Evolutionary conservation across 1,140 invertebrate species (phyloP).

Genomic region (Drosophila littoralis): DNA sequence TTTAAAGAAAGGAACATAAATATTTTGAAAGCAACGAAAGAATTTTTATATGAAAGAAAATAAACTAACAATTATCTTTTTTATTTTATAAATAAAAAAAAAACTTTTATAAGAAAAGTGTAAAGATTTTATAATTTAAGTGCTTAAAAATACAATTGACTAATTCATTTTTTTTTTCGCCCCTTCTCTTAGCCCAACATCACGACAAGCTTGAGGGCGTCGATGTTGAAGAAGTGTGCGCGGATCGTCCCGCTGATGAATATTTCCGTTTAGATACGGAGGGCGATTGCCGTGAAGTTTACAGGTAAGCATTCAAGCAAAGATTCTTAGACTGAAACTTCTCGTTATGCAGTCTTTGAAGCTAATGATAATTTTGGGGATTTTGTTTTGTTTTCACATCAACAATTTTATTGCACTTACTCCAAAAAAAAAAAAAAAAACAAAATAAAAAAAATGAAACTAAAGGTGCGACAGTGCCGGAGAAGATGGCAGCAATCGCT

Average conservation of each 20-base stretch:
- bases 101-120: too few species aligned
- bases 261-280: constrained; percentile 94
- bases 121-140: too few species aligned
- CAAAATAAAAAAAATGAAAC: constrained; percentile 35
- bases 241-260: constrained; percentile 93
- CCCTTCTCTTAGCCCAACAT: constrained; percentile 84
- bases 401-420: constrained; percentile 31
- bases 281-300: constrained; percentile 95
- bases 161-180: background rate
- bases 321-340: constrained; percentile 11
- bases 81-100: too few species aligned
- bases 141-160: too few species aligned
- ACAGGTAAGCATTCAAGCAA: constrained; percentile 88
- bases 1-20: too few species aligned
- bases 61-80: too few species aligned
- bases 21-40: too few species aligned
- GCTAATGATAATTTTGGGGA: constrained; percentile 14
- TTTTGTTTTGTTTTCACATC: constrained; percentile 34
- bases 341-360: constrained; percentile 20
- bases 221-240: constrained; percentile 93
- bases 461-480: constrained; percentile 94
- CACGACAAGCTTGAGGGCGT: constrained; percentile 88
- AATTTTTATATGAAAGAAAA: too few species aligned
- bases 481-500: constrained; percentile 92
- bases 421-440: constrained; percentile 19